Base-by-base conservation (phyloP, 2,113 vertebrate genomes). In the Eretmochelys imbricata region DNA sequence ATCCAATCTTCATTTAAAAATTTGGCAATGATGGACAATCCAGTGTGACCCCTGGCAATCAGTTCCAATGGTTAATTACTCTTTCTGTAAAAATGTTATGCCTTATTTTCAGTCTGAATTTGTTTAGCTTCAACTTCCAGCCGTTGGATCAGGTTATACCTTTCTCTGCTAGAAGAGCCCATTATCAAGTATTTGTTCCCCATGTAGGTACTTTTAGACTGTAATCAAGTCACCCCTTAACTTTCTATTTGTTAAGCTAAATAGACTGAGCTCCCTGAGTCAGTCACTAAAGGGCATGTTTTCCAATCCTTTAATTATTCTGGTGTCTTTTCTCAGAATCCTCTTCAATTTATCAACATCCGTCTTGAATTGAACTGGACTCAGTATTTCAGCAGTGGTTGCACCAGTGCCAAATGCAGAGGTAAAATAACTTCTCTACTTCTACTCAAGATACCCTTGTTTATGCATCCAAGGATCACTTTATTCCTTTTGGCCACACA, bases 101-200 rank as follows among this genome's bases (percentile, higher is more conserved):
- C 16, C 35, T 72, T 72, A 38, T 1, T 29, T 9, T 1, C 54
- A 75, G 29, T 8, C 51, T 13, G 1, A 5, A 31, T 0, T 5
- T 25, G 19, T 72, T 38, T 38, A 72, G 25, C 46, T 88, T 93
- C 72, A 57, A 80, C 57, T 85, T 94, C 24, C 54, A 46, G 8
- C 6, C 38, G 76, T 5, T 57, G 25, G 9, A 11, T 59, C 57
- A 59, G 27, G 57, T 59, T 59, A 29, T 55, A 27, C 46, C 12
- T 2, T 91, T 38, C 82, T 10, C 14, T 20, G 42, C 16, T 1
- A 25, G 4, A 4, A 8, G n/a, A 72, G 17, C 55, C 3, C 46
- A 10, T 62, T 87, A 19, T 5, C 1, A 1, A 14, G 19, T 24
- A 35, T 0, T 0, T 29, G 6, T 89, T 84, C 13, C 54, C 46